A percentile compares a stretch with the other conserved stretches of the same genome.
These are phyloP conservation scores for Portevinia maculata DNA, from an alignment of 2,888 invertebrate species.

Conservation along the genomic window DNA sequence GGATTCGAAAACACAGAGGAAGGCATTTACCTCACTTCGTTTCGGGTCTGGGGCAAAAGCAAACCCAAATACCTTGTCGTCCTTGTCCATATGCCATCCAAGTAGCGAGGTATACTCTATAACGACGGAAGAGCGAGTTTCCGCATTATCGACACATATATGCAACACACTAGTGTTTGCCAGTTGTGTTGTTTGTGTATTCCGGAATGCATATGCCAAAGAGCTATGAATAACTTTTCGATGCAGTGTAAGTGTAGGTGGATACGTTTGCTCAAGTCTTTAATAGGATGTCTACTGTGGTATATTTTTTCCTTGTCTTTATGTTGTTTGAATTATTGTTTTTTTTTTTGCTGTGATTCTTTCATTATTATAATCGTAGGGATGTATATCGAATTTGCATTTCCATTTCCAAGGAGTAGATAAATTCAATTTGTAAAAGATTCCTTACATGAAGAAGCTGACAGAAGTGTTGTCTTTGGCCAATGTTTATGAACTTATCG, in stretches of 20 bases:
- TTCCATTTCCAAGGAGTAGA: constrained; percentile 56
- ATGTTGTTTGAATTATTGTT: neutral
- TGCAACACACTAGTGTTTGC: constrained; percentile 41
- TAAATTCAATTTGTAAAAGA: constrained; percentile 71
- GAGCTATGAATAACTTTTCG: constrained; percentile 59
- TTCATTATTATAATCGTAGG: constrained; percentile 35
- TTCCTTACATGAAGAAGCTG: constrained; percentile 43
- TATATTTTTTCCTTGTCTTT: constrained; percentile 23
- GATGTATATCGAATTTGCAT: constrained; percentile 61
- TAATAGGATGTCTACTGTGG: constrained; percentile 56
- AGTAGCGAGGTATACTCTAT: constrained; percentile 1
- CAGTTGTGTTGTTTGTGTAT: constrained; percentile 18
- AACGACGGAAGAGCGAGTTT: constrained; percentile 54
- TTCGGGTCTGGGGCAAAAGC: constrained; percentile 5
- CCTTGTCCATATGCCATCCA: constrained; percentile 40
- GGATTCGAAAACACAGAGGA: constrained; percentile 77
- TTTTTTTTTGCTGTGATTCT: constrained; percentile 30
- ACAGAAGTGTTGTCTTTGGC: constrained; percentile 29
- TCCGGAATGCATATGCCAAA: constrained; percentile 55
- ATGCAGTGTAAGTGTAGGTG: constrained; percentile 37
- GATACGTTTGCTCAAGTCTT: constrained; percentile 24
- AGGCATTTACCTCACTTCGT: constrained; percentile 48
- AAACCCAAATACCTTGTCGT: constrained; percentile 47
- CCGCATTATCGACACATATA: constrained; percentile 64
- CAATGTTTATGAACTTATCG: constrained; percentile 19